A percentile compares a stretch with the other conserved stretches of the same genome.
phyloP scores from a whole-genome alignment of 2,888 invertebrate species.

The Chrysina gloriosa region DNA sequence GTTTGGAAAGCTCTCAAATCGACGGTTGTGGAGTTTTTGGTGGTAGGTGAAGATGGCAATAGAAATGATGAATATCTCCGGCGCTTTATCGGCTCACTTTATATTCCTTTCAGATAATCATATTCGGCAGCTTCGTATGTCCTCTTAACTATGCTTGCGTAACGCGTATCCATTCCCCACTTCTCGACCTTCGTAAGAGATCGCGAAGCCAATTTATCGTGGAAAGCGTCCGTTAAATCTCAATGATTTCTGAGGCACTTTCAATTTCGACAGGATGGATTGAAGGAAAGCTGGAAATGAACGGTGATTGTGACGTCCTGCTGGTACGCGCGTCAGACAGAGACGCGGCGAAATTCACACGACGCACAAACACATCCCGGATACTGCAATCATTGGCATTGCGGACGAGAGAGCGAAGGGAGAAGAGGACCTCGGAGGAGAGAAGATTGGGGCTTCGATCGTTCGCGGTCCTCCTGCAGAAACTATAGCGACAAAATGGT shows the following conservation, averaged over 20 bases:
- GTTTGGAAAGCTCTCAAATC: too few relatives aligned
- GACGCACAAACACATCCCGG: slow-evolving; percentile 60
- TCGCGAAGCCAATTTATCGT: slow-evolving; percentile 21
- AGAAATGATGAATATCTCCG: not conserved
- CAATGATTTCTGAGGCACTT: slow-evolving; percentile 47
- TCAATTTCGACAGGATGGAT: slow-evolving; percentile 52
- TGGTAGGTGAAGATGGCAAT: too few relatives aligned
- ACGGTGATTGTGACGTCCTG: slow-evolving; percentile 59
- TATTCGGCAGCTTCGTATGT: not conserved
- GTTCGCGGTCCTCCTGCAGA: slow-evolving; percentile 37
- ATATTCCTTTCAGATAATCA: not conserved
- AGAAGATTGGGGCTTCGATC: slow-evolving; percentile 52
- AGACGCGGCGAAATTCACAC: slow-evolving; percentile 52
- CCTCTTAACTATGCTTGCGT: not conserved
- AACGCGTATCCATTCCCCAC: not conserved
- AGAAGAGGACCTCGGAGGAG: slow-evolving; percentile 40
- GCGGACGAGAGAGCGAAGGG: slow-evolving; percentile 47
- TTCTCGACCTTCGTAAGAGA: not conserved
- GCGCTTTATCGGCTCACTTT: not conserved
- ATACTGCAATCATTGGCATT: slow-evolving; percentile 60
- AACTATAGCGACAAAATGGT: slow-evolving; percentile 18
- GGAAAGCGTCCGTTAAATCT: slow-evolving; percentile 34
- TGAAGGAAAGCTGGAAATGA: slow-evolving; percentile 58
- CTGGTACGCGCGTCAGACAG: slow-evolving; percentile 49
- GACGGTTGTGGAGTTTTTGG: too few relatives aligned